Percentiles rank a stretch among this genome's conserved stretches.
phyloP scores from a whole-genome alignment of 2,797 vertebrate genomes.

The Masticophis lateralis region DNA sequence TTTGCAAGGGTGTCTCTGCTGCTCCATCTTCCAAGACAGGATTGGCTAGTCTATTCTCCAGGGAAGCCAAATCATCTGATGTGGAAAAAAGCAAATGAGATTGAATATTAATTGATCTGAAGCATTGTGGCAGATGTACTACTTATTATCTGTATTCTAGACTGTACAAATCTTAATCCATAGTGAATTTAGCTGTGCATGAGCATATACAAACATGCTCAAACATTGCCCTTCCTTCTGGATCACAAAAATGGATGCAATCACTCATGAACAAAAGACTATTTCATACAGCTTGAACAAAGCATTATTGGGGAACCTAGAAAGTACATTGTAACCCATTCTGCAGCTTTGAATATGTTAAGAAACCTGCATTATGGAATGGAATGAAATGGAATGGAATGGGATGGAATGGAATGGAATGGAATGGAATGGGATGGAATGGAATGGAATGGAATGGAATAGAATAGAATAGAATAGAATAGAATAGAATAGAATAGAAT shows the following conservation, averaged over 20 bases:
- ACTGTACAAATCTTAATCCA: neutral
- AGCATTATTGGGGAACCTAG: neutral
- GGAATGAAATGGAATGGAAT: no score
- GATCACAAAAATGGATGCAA: neutral
- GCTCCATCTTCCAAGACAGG: neutral
- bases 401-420: no score
- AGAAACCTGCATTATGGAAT: neutral
- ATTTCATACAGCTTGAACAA: neutral
- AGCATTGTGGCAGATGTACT: neutral
- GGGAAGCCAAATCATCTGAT: slow-evolving; percentile 22
- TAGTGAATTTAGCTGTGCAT: neutral
- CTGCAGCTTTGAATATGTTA: neutral
- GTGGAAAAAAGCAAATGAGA: neutral
- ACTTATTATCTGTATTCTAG: neutral
- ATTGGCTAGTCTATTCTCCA: neutral
- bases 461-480: no score
- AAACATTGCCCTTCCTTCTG: neutral
- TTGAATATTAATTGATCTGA: neutral
- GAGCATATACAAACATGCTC: neutral
- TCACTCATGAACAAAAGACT: neutral
- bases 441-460: no score
- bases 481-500: no score
- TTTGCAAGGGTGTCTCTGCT: slow-evolving; percentile 2
- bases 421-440: no score
- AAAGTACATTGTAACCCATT: neutral